Evolutionary conservation across 2,797 vertebrate genomes (phyloP).

Genomic region (Sebastes wilsoni): DNA sequence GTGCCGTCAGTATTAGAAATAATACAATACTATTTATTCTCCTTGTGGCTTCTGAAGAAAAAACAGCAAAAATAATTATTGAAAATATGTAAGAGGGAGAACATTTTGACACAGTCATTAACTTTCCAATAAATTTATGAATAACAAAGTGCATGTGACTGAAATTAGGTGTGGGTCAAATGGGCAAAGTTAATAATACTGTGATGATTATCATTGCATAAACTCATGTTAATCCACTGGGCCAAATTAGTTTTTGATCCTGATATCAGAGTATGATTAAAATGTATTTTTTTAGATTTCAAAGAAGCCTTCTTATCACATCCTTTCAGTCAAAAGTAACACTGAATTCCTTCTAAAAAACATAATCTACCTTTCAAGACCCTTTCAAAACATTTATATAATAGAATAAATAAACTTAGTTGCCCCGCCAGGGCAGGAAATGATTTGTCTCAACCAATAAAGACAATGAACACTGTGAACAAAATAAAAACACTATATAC

Average conservation of each 20-base stretch:
- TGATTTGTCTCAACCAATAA: not conserved
- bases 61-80: not conserved
- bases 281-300: not conserved
- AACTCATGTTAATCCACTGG: not conserved
- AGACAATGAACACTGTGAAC: not conserved
- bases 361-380: not conserved
- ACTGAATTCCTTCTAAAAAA: not conserved
- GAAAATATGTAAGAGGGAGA: not conserved
- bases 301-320: not conserved
- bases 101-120: not conserved
- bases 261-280: not conserved
- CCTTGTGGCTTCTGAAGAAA: not conserved
- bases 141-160: not conserved
- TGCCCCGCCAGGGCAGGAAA: not conserved
- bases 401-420: not conserved
- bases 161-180: not conserved
- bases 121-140: not conserved
- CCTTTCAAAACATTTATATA: not conserved
- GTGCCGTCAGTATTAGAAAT: not conserved
- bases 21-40: not conserved
- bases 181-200: not conserved
- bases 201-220: not conserved
- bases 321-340: not conserved
- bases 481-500: not conserved
- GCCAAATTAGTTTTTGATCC: not conserved